Base-by-base conservation (phyloP, 2,888 invertebrate species). In the Dione juno region DNA sequence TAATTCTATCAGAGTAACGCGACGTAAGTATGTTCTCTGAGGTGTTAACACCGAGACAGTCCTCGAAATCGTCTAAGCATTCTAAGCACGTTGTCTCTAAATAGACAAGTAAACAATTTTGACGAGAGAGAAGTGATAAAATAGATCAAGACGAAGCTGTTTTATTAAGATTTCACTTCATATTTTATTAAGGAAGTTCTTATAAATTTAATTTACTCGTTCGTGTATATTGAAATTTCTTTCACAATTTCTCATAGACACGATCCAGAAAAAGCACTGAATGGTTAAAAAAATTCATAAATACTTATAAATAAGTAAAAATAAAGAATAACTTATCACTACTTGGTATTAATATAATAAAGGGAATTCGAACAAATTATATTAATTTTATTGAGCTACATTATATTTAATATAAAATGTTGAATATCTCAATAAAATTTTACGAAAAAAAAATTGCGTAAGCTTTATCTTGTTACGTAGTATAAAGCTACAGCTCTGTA, bases 61-160 rank as follows among this genome's bases (percentile, higher is more conserved):
- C 66, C 69, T 74, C 59, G 41, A 69, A 65, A 50, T 54, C 61
- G 68, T 45, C 63, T 50, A 41, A 64, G 50, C 52, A 69, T 73
- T 69, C 65, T 53, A 58, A 64, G 69, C 71, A 69, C 67, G 69
- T 69, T 28, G 66, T 57, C 37, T 67, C 69, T 59, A 71, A 70
- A 67, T 67, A 71, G 67, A 68, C 40, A 54, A 66, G 67, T 69
- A 69, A 74, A 69, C 73, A 74, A 74, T 67, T 73, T 66, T 58
- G 68, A 58, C 63, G 64, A 48, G 66, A 67, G 67, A 65, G 69
- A 67, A 64, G 57, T 66, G 63, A 61, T 65, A 65, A 70, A 61
- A 52, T 53, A 66, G 69, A 67, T 61, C 64, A 57, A 69, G n/a
- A 43, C 40, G 65, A 66, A 70, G 59, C 40, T 66, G 50, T 21